Evolutionary conservation across 2,888 invertebrate species (phyloP), one percentile per base, ranked within the genome.

Genomic region (Sinohyriopsis cumingii): DNA sequence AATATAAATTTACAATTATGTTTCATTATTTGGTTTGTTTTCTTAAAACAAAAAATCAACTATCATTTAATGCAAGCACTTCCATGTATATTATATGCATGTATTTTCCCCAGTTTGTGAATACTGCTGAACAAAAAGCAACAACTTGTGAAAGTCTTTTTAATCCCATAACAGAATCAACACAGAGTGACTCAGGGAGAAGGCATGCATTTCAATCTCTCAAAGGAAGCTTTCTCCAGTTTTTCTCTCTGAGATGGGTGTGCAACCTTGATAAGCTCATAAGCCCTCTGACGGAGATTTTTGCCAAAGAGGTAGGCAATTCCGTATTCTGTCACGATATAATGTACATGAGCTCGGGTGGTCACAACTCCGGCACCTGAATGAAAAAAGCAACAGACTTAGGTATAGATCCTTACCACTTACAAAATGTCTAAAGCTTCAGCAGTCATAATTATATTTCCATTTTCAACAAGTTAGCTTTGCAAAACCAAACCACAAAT

Each of bases 311-410:
- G 91, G 70, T 94, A 92, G 0, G 97, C 97, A 80, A 97, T 94
- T 25, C 98, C 98, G 80, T 95, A 93, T 89, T 98, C 98, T 0
- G 98, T 98, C 0, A 97, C 97, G 5, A 98, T 93, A 89, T 97
- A 97, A 89, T 97, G 95, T 0, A 95, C 95, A 89, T 97, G 97
- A 0, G 96, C 96, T 78, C 97, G 93, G 0, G 95, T 94, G 0
- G 97, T 96, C 22, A 97, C 97, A 9, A 98, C 96, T 20, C 97
- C 97, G 71, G 95, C 96, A 83, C 97, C 96, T 95, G 88, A 33
- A 89, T 89, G 67, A 60, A 72, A 64, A 24, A 53, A n/a, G 59
- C 3, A 9, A 33, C 33, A 45, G 45, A 12, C 45, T 45, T 15
- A 45, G 12, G 45, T 45, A 45, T 45, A 45, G 45, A 19, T 59